These are phyloP conservation scores for Oreochromis aureus DNA, from an alignment of 2,113 vertebrate species.

Conservation along the genomic window DNA sequence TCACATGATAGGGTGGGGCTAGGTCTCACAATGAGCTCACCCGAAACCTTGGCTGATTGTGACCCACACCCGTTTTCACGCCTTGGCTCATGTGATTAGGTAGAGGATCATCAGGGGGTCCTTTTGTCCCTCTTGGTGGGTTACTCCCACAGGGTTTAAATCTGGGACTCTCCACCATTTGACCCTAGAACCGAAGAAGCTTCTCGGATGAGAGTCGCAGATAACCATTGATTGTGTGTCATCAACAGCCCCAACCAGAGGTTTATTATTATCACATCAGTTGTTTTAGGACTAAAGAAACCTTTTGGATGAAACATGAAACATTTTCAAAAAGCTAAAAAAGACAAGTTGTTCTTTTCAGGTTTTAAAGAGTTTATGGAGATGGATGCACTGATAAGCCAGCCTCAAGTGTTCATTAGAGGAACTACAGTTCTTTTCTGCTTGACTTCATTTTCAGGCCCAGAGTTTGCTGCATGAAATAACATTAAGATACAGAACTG, in stretches of 20 bases:
- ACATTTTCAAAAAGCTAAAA: not conserved
- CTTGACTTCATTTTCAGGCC: not conserved
- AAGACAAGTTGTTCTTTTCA: not conserved
- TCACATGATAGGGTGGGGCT: too few relatives aligned
- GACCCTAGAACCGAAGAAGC: too few relatives aligned
- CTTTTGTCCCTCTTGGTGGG: too few relatives aligned
- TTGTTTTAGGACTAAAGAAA: not conserved
- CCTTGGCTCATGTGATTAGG: too few relatives aligned
- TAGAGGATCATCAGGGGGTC: too few relatives aligned
- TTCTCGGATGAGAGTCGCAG: not conserved
- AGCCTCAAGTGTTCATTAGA: not conserved
- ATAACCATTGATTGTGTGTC: not conserved
- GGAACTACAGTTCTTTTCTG: not conserved
- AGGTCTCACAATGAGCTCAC: too few relatives aligned
- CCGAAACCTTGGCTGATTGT: too few relatives aligned
- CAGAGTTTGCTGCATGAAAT: not conserved
- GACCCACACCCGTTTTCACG: too few relatives aligned
- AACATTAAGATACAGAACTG: not conserved
- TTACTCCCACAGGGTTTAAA: too few relatives aligned
- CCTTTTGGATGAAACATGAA: not conserved
- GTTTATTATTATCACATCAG: not conserved
- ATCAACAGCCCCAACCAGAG: rapidly evolving
- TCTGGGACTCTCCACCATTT: too few relatives aligned
- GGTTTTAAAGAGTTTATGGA: not conserved
- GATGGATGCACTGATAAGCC: not conserved